These are phyloP conservation scores for Ischnus inquisitorius DNA, from an alignment of 2,888 invertebrate genomes.

Conservation along the genomic window DNA sequence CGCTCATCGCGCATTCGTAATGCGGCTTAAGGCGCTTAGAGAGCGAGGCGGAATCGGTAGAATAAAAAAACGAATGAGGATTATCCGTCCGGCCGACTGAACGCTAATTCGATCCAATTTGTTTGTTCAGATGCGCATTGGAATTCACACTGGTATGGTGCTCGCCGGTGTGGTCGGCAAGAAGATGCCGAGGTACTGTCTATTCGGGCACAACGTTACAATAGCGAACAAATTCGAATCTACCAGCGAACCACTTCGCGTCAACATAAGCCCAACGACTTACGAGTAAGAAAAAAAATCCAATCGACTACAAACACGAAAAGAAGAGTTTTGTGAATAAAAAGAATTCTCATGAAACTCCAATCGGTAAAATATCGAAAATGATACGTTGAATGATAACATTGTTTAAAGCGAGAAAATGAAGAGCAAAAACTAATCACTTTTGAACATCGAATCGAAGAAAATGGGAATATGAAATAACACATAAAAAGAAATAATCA, in stretches of 20 bases:
- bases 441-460: no score
- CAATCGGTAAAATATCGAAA: no score
- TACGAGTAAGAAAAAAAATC: slow-evolving; percentile 90
- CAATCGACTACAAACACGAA: no score
- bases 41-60: background rate
- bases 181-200: slow-evolving; percentile 97
- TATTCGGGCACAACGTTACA: slow-evolving; percentile 98
- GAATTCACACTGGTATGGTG: slow-evolving; percentile 97
- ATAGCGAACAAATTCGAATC: slow-evolving; percentile 98
- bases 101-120: slow-evolving; percentile 26
- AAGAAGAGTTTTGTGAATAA: background rate
- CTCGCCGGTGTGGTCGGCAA: slow-evolving; percentile 97
- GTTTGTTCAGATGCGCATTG: slow-evolving; percentile 94
- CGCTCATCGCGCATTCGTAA: background rate
- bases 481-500: no score
- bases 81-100: background rate
- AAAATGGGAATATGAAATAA: no score
- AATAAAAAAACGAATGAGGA: slow-evolving; percentile 10
- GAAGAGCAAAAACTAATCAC: no score
- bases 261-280: slow-evolving; percentile 97
- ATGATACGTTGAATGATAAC: no score
- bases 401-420: no score
- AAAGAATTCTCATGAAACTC: slow-evolving; percentile 11
- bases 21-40: background rate
- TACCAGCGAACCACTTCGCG: slow-evolving; percentile 94